Evolutionary conservation across 2,888 invertebrate species (phyloP).

Genomic region (Rapana venosa): DNA sequence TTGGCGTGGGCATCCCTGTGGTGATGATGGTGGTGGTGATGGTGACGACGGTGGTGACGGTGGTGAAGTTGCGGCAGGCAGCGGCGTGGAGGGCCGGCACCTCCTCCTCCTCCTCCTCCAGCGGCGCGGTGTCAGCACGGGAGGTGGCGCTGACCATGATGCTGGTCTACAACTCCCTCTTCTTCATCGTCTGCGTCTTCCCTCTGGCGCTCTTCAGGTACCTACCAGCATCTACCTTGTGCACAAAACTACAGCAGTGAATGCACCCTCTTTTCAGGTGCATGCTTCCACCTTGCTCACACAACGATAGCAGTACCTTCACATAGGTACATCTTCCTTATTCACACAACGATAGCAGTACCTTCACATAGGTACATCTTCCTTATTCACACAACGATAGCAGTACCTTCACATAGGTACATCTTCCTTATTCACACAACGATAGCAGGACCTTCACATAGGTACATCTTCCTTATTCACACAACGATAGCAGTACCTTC

Average conservation of each 20-base stretch:
- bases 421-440: neutral
- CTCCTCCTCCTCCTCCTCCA: neutral
- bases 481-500: too few relatives aligned
- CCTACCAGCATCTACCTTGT: neutral
- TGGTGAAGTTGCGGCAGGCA: slow-evolving; percentile 20
- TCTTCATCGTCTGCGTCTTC: slow-evolving; percentile 8
- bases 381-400: too few relatives aligned
- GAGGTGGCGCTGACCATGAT: slow-evolving; percentile 21
- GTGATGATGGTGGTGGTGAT: slow-evolving; percentile 10
- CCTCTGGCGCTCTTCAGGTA: slow-evolving; percentile 14
- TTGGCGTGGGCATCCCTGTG: neutral
- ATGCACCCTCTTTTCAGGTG: neutral
- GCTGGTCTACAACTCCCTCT: slow-evolving; percentile 27
- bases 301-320: neutral
- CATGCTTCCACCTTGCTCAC: neutral
- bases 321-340: too few relatives aligned
- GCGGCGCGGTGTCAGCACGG: neutral
- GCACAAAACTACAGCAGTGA: neutral
- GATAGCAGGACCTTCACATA: neutral
- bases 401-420: too few relatives aligned
- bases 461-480: too few relatives aligned
- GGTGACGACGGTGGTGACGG: neutral
- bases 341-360: too few relatives aligned
- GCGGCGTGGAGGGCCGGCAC: slow-evolving; percentile 16
- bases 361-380: too few relatives aligned